phyloP scores from a whole-genome alignment of 2,888 invertebrate species.

The Nycteola revayana region DNA sequence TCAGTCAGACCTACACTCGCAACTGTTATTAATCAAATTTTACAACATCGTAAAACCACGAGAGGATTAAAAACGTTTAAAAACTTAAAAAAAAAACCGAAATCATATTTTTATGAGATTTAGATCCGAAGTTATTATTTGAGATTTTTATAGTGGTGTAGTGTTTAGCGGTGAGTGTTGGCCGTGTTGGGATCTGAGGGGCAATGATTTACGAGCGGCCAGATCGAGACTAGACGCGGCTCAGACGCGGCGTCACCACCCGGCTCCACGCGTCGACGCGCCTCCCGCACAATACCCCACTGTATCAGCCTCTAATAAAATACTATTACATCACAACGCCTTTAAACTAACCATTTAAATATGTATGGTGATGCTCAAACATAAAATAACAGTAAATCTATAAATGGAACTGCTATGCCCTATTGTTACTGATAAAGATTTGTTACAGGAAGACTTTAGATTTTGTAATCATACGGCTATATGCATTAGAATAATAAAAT shows the following conservation, averaged over 20 bases:
- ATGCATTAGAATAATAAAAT: no score
- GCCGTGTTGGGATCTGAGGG: slow-evolving; percentile 67
- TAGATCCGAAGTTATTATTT: slow-evolving; percentile 76
- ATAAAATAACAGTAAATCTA: no score
- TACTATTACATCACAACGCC: slow-evolving; percentile 32
- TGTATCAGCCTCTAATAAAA: slow-evolving; percentile 32
- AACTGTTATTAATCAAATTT: slow-evolving; percentile 77
- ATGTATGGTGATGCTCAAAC: no score
- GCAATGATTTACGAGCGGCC: slow-evolving; percentile 63
- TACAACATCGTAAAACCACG: slow-evolving; percentile 73
- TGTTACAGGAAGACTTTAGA: no score
- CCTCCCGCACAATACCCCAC: slow-evolving; percentile 37
- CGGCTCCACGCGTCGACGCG: no score
- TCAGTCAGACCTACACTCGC: slow-evolving; percentile 49
- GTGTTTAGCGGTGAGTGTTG: slow-evolving; percentile 55
- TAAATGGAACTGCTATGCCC: no score
- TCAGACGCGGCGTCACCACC: slow-evolving; percentile 49
- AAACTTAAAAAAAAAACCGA: slow-evolving; percentile 61
- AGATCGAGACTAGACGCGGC: slow-evolving; percentile 57
- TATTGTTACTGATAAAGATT: no score
- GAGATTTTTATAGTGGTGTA: slow-evolving; percentile 61
- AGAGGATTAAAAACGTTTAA: slow-evolving; percentile 73
- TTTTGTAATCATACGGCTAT: no score
- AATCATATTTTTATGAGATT: slow-evolving; percentile 79
- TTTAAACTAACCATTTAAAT: no score